Evolutionary conservation across 2,797 vertebrate species (phyloP).

Genomic region (Tapirus indicus): DNA sequence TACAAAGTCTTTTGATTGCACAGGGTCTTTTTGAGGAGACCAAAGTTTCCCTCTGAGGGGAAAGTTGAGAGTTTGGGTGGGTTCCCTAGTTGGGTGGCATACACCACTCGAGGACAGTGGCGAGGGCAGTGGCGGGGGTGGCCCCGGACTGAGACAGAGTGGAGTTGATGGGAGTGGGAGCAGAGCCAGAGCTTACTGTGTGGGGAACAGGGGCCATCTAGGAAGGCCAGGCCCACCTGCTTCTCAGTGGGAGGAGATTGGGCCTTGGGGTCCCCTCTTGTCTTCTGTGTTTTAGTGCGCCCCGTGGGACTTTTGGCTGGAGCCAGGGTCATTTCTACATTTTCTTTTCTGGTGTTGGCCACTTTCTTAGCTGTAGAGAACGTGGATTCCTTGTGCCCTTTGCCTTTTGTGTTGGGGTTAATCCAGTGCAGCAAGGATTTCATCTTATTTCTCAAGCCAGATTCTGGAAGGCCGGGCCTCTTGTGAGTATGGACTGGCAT

Average conservation of each 20-base stretch:
- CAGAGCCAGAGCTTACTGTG: background rate
- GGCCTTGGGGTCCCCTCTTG: background rate
- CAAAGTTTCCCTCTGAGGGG: background rate
- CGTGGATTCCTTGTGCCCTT: background rate
- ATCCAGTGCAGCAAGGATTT: constrained; percentile 57
- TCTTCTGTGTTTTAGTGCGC: background rate
- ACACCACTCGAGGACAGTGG: constrained; percentile 16
- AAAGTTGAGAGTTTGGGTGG: background rate
- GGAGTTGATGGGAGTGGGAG: background rate
- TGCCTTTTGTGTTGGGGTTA: constrained; percentile 35
- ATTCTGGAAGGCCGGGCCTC: constrained; percentile 22
- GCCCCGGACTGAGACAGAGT: background rate
- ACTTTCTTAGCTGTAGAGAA: background rate
- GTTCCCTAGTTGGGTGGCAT: background rate
- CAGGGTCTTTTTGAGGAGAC: background rate
- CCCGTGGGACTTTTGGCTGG: background rate
- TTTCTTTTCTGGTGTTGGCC: constrained; percentile 20
- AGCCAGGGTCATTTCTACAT: background rate
- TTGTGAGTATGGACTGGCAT: background rate
- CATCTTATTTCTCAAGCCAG: constrained; percentile 50
- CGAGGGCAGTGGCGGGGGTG: background rate
- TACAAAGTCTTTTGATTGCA: background rate
- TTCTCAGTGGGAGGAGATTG: background rate
- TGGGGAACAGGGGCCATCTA: background rate
- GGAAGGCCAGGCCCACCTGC: background rate